Base-by-base conservation (phyloP, 2,797 vertebrate genomes). In the Danio choprae region DNA sequence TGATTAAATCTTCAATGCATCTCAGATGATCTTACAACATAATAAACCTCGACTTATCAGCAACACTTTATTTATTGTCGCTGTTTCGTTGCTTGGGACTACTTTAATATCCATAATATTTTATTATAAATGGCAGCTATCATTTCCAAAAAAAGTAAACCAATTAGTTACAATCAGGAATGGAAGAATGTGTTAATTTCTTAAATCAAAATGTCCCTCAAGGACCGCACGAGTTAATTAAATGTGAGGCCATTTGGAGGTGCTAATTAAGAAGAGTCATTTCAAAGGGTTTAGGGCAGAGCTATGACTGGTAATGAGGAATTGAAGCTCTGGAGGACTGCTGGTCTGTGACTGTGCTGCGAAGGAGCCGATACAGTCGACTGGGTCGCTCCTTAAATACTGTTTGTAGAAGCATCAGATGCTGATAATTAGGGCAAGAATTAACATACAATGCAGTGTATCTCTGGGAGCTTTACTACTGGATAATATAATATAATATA, bases 161-260 rank as follows among this genome's bases (percentile, higher is more conserved):
- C 91, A 93, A 91, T 94, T 93, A 91, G 84, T 83, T 83, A 74
- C 90, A 92, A 89, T 90, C 88, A 85, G 87, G 86, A 84, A 90
- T 91, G 88, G 90, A 88, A 87, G 90, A 91, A 91, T 70, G 87
- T 90, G 88, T 91, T 92, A 84, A 93, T 91, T 93, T 93, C 85
- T 90, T 90, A 88, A 91, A 93, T 91, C 87, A 91, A 87, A 90
- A 89, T 84, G 85, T 84, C 90, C 90, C 91, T 84, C 77, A 87
- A 92, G 92, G 90, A 91, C 86, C 82, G 87, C 91, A 90, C 85
- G 87, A 86, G 85, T 92, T 93, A 92, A 94, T 94, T 92, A 93
- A 91, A 83, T 90, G 85, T 71, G 86, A 82, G 88, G 88, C 85
- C 86, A 88, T 93, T 91, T 90, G 83, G 90, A 87, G 84, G 89